Conservation (phyloP, 2,888 invertebrate genomes). For the Eristalinus aeneus region DNA sequence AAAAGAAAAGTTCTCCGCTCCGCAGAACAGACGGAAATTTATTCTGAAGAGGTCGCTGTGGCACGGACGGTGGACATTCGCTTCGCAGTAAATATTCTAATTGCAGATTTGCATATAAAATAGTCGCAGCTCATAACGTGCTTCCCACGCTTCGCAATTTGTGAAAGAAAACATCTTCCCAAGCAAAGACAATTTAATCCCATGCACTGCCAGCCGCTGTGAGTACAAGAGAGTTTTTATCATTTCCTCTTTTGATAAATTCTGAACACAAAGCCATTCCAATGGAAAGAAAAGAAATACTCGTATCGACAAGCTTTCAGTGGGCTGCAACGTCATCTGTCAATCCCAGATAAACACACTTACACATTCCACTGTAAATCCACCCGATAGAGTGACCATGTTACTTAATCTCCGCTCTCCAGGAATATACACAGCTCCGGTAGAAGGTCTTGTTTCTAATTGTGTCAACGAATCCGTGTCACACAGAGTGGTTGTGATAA, state of each 20-base stretch:
- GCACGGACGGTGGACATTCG: background rate
- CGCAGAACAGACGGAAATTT: background rate
- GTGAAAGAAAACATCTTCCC: background rate
- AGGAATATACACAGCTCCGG: background rate
- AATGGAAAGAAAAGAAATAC: background rate
- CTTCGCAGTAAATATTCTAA: background rate
- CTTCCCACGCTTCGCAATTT: background rate
- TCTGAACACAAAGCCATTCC: background rate
- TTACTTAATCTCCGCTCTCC: background rate
- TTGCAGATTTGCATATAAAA: background rate
- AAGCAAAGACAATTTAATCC: background rate
- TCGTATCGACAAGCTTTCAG: background rate
- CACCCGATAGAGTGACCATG: background rate
- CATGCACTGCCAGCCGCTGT: background rate
- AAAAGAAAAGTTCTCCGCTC: background rate
- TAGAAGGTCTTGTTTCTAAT: slow-evolving; percentile 30
- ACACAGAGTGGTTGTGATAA: background rate
- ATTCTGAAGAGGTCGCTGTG: background rate
- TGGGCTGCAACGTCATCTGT: background rate
- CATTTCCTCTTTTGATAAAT: background rate
- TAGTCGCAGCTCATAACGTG: background rate
- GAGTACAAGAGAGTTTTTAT: background rate
- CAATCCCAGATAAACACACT: background rate
- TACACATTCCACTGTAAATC: background rate
- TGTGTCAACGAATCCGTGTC: slow-evolving; percentile 37